Conservation (phyloP, 2,888 invertebrate genomes). For the Mesorhabditis spiculigera region DNA sequence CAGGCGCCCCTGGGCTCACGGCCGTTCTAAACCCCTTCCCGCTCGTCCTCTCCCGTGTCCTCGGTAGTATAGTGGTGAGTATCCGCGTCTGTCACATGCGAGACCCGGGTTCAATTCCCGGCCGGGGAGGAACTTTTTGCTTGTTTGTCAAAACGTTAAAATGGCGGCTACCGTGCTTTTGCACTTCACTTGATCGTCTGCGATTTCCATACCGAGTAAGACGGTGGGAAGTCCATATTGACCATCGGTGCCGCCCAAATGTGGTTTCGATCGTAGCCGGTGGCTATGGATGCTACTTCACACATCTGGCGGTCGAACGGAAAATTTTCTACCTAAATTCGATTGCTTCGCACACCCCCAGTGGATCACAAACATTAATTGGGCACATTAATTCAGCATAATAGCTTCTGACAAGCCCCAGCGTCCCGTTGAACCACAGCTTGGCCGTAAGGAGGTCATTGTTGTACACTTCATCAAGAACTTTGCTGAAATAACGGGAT, state of each 20-base stretch:
- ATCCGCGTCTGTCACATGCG: slow-evolving; percentile 50
- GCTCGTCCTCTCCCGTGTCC: no score
- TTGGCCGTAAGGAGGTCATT: neutral
- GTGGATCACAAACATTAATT: neutral
- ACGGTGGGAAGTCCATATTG: neutral
- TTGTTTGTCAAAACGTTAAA: neutral
- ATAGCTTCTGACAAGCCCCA: neutral
- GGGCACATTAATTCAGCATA: neutral
- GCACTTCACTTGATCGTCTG: no score
- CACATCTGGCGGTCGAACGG: neutral
- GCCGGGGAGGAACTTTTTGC: neutral
- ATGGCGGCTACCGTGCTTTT: no score
- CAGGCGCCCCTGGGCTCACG: no score
- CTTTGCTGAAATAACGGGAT: neutral
- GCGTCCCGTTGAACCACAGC: neutral
- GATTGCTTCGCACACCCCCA: neutral
- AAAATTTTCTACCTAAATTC: neutral
- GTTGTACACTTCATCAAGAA: neutral
- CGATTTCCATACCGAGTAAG: neutral
- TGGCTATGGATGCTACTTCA: neutral
- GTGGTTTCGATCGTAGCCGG: neutral
- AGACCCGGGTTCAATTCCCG: slow-evolving; percentile 51
- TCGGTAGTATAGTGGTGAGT: slow-evolving; percentile 46
- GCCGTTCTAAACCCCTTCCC: no score
- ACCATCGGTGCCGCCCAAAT: neutral